Percentiles rank a stretch among this genome's conserved stretches.
phyloP scores from a whole-genome alignment of 2,113 vertebrate species.

The Pelusios castaneus region DNA sequence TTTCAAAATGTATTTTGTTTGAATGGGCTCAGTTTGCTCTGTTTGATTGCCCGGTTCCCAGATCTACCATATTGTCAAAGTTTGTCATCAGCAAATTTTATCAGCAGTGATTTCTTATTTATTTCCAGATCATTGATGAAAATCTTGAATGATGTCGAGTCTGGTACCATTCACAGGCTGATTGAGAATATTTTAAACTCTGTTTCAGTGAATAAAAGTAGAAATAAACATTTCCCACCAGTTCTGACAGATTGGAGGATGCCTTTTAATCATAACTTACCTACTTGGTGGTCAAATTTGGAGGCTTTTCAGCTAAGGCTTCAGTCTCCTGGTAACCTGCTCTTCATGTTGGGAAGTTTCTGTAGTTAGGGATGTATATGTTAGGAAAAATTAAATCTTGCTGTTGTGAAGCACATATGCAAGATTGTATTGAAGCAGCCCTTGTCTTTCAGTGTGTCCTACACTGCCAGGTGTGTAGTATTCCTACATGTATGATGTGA shows the following conservation, averaged over 20 bases:
- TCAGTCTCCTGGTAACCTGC: neutral
- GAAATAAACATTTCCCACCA: neutral
- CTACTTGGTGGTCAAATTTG: neutral
- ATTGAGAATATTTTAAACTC: neutral
- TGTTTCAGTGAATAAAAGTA: neutral
- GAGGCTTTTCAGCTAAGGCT: neutral
- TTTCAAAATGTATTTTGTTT: neutral
- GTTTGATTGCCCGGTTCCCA: neutral
- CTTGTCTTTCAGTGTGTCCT: neutral
- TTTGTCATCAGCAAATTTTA: neutral
- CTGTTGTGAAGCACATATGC: neutral
- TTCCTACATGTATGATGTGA: neutral
- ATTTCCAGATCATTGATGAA: neutral
- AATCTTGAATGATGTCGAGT: neutral
- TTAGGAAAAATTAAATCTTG: neutral
- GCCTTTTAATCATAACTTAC: neutral
- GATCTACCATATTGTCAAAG: neutral
- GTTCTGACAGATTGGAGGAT: neutral
- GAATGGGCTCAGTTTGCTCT: neutral
- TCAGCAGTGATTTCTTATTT: neutral
- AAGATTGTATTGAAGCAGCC: neutral
- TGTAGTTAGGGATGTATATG: neutral
- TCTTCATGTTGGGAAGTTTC: neutral
- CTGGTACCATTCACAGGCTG: neutral
- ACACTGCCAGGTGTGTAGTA: neutral